Evolutionary conservation across 1,140 invertebrate species (phyloP).

Genomic region (Lepidotrigona ventralis): DNA sequence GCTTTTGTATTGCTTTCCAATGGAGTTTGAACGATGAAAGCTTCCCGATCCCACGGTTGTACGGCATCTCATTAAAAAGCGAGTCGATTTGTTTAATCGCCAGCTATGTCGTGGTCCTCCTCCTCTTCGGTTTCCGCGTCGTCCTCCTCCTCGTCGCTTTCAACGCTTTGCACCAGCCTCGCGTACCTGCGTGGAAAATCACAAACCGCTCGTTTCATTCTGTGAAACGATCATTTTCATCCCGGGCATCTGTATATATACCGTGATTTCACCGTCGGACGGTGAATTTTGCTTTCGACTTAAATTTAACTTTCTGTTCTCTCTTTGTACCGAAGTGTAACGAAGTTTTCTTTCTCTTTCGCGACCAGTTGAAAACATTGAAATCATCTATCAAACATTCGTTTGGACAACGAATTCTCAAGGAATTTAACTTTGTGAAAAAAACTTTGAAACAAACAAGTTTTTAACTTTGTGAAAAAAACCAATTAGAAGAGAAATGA

Average conservation of each 20-base stretch:
- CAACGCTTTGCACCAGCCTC: slow-evolving; percentile 70
- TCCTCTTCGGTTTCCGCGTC: slow-evolving; percentile 56
- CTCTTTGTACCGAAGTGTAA: not conserved
- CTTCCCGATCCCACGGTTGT: slow-evolving; percentile 3
- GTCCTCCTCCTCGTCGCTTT: slow-evolving; percentile 62
- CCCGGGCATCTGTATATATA: not conserved
- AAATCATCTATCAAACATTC: too few species aligned
- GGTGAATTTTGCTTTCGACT: not conserved
- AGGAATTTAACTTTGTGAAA: too few species aligned
- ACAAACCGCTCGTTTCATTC: not conserved
- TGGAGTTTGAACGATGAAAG: not conserved
- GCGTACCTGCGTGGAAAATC: slow-evolving; percentile 67
- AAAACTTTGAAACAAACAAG: too few species aligned
- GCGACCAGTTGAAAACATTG: too few species aligned
- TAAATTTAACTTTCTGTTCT: not conserved
- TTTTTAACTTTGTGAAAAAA: too few species aligned
- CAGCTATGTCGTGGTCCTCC: slow-evolving; percentile 59
- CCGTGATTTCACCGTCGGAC: not conserved
- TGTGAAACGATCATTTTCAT: not conserved
- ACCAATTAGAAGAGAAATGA: too few species aligned
- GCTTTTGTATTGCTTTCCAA: too few species aligned
- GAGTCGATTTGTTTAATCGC: slow-evolving; percentile 40
- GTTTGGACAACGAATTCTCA: too few species aligned
- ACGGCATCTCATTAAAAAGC: slow-evolving; percentile 35
- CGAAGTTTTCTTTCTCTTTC: not conserved